Evolutionary conservation across 2,888 invertebrate species (phyloP).

Genomic region (Rosalia funebris): DNA sequence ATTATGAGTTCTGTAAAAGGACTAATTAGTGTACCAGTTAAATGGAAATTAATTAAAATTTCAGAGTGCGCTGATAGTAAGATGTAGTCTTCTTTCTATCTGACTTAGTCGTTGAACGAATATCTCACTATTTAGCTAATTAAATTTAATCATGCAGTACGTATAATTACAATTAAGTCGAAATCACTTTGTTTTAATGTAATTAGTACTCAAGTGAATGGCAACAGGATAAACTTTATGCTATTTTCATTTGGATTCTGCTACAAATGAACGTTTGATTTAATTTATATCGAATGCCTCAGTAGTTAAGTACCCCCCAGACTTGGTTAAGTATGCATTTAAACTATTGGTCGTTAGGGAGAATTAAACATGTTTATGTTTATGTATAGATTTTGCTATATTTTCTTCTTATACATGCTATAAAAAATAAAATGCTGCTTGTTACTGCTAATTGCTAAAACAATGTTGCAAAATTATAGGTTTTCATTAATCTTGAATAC

Average conservation of each 20-base stretch:
- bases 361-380: too few species aligned
- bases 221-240: conserved; percentile 50
- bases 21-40: conserved; percentile 22
- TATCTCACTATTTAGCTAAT: conserved; percentile 27
- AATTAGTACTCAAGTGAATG: conserved; percentile 53
- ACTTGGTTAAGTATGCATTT: neutral
- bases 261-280: conserved; percentile 37
- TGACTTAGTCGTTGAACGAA: conserved; percentile 6
- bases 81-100: conserved; percentile 7
- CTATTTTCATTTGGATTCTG: conserved; percentile 44
- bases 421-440: too few species aligned
- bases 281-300: conserved; percentile 31
- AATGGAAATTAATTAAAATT: conserved; percentile 26
- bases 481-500: too few species aligned
- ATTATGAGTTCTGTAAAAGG: conserved; percentile 17
- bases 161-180: conserved; percentile 54
- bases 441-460: too few species aligned
- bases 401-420: too few species aligned
- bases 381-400: too few species aligned
- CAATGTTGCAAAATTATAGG: too few species aligned
- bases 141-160: conserved; percentile 27
- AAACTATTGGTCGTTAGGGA: neutral
- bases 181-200: conserved; percentile 59
- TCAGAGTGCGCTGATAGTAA: conserved; percentile 11
- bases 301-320: neutral